Evolutionary conservation across 2,888 invertebrate species (phyloP), one percentile per base, ranked within the genome.

Genomic region (Iselma pallidipennis): DNA sequence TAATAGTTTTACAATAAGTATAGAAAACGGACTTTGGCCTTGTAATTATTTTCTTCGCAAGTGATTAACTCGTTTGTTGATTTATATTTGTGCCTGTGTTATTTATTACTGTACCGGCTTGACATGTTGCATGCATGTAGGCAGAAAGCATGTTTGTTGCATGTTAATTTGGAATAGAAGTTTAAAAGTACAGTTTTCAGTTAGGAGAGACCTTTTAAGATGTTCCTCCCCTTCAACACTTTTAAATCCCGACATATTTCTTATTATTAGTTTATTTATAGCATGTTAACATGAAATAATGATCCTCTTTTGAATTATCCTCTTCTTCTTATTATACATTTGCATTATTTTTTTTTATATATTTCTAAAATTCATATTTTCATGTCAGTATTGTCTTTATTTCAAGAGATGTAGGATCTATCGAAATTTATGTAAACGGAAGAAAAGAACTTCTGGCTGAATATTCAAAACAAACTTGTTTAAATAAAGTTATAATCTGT

Each of bases 21-120:
- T n/a, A 37, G 37, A 37, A 26, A 74, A 75, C 75, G 76, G 75
- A 76, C 74, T 76, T 73, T 78, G 80, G 79, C 81, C 81, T 81
- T 81, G 81, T 80, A 80, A 81, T 81, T 81, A 81, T 81, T 81
- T 80, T 80, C 80, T 78, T 78, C 77, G 77, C 78, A 75, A 81
- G 80, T 81, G 81, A 81, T 81, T 81, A 81, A 81, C 81, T 81
- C 80, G 81, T 81, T 80, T 76, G 80, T 81, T 81, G 81, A 81
- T 81, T 81, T 81, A 81, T 80, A 79, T 79, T 78, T 78, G 77
- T 76, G 75, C 74, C 78, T 74, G 68, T 65, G 71, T 76, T 74
- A 80, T 81, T 81, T 81, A 81, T 79, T 72, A 76, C 74, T 72
- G 69, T 66, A 69, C 68, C 78, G 72, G 76, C 78, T 78, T 80